These are phyloP conservation scores for Epizoanthus illoricatus DNA, from an alignment of 92 coral and sea anemone genomes.

Conservation along the genomic window DNA sequence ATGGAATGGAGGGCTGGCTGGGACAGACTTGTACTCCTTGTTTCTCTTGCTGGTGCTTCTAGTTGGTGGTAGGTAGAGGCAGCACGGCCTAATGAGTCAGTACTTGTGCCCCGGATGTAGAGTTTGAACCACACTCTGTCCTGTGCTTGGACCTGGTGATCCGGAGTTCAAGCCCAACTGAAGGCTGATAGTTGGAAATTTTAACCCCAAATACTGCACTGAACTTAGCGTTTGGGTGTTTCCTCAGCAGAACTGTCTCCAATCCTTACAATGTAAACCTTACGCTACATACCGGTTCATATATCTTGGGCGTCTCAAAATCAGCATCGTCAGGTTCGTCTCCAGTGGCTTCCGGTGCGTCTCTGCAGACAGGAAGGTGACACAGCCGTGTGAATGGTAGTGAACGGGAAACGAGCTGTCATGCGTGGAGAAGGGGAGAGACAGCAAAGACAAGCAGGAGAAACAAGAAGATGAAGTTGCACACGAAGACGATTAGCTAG, in stretches of 20 bases:
- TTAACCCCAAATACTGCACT: no score
- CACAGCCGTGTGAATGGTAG: background rate
- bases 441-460: background rate
- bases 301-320: constrained; percentile 95
- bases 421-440: background rate
- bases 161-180: no score
- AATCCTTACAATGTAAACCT: no score
- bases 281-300: constrained; percentile 75
- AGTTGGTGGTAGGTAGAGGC: no score
- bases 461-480: background rate
- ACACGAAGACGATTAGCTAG: background rate
- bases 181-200: no score
- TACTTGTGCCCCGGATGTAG: no score
- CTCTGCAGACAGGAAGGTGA: constrained; percentile 48
- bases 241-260: no score
- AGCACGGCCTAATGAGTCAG: no score
- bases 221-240: no score
- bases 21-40: background rate
- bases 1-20: background rate
- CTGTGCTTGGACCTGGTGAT: no score
- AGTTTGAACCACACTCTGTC: no score
- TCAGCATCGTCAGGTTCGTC: constrained; percentile 98
- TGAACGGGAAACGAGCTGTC: background rate
- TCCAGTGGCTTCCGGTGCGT: constrained; percentile 98
- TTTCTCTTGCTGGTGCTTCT: no score